Percentiles rank a stretch among this genome's conserved stretches.
Conservation (phyloP, 2,797 vertebrate genomes). For the Emydoidea blandingii region DNA sequence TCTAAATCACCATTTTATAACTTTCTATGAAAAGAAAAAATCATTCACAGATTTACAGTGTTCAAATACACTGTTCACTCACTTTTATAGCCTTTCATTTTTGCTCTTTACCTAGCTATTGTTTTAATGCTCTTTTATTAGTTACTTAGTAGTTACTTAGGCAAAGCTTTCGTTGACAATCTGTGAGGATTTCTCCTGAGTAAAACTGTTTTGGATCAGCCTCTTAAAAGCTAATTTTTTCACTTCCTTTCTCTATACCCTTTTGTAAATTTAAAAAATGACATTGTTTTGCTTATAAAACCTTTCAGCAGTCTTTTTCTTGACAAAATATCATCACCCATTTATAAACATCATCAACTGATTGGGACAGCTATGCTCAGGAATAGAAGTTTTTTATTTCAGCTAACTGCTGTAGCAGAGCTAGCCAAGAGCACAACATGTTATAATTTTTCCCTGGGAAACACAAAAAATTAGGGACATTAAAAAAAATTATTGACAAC, state of each 20-base stretch:
- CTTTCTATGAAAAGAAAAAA: not conserved
- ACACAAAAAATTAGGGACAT: not conserved
- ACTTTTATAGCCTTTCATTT: conserved; percentile 13
- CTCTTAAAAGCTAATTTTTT: conserved; percentile 12
- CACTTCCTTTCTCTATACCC: not conserved
- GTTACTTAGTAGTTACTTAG: not conserved
- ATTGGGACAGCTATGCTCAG: not conserved
- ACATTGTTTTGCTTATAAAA: not conserved
- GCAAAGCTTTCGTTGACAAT: conserved; percentile 2
- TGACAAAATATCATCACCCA: not conserved
- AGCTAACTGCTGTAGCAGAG: not conserved
- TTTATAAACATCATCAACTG: not conserved
- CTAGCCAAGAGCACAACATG: not conserved
- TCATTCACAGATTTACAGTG: not conserved
- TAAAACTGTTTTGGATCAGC: conserved; percentile 8
- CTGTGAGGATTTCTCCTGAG: not conserved
- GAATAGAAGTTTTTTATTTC: not conserved
- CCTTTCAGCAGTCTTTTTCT: not conserved
- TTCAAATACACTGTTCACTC: not conserved
- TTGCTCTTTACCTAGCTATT: not conserved
- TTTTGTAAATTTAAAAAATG: not conserved
- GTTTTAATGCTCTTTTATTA: not conserved
- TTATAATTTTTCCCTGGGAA: not conserved
- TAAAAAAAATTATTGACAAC: not conserved
- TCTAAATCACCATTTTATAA: not conserved